These are phyloP conservation scores for Diplodus puntazzo DNA, from an alignment of 2,797 vertebrate genomes.

Conservation along the genomic window DNA sequence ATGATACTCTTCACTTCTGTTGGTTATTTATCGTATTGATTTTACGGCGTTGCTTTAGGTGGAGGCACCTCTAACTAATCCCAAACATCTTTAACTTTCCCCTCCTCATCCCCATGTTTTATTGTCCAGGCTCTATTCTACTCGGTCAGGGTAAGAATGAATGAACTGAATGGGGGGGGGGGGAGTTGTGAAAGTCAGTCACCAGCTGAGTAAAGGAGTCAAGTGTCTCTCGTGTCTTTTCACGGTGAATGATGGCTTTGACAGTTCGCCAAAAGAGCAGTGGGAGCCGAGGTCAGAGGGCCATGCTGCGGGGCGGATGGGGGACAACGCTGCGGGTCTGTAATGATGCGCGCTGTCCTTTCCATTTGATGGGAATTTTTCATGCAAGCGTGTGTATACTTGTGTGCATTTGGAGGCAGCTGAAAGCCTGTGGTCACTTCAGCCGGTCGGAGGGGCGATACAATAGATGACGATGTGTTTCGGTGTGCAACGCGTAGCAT, in stretches of 20 bases:
- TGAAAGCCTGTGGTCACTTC: conserved; percentile 78
- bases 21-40: not conserved
- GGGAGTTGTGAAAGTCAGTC: conserved; percentile 79
- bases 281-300: conserved; percentile 72
- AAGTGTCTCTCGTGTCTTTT: conserved; percentile 82
- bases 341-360: conserved; percentile 61
- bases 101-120: conserved; percentile 17
- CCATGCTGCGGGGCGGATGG: conserved; percentile 63
- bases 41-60: not conserved
- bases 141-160: conserved; percentile 51
- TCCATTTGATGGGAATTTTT: conserved; percentile 48
- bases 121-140: conserved; percentile 41
- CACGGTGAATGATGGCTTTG: conserved; percentile 87
- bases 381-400: conserved; percentile 31
- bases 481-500: conserved; percentile 61
- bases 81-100: not conserved
- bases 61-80: not conserved
- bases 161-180: conserved; percentile 22
- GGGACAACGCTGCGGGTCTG: conserved; percentile 58
- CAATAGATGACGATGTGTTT: conserved; percentile 45
- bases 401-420: conserved; percentile 66
- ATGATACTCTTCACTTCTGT: not conserved
- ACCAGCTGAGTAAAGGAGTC: conserved; percentile 77
- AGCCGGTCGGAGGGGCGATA: conserved; percentile 32
- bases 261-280: conserved; percentile 86